Evolutionary conservation across 2,888 invertebrate genomes (phyloP).

Genomic region (Acanthoscelides obtectus): DNA sequence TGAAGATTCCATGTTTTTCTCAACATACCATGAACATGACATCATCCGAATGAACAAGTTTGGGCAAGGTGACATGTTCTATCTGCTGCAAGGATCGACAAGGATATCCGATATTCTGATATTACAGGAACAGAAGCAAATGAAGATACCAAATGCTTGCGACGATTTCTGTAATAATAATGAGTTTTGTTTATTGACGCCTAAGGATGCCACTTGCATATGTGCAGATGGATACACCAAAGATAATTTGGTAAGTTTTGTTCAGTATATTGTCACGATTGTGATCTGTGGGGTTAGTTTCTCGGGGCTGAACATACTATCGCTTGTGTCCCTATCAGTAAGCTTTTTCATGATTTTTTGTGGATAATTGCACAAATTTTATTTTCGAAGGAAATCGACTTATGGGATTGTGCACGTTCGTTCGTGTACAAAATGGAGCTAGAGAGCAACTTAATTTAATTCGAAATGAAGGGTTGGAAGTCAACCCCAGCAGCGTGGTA

Average conservation of each 20-base stretch:
- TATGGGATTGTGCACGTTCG: too few species aligned
- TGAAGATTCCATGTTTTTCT: constrained; percentile 65
- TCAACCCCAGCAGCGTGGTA: too few species aligned
- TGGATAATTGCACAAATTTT: too few species aligned
- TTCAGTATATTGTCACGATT: too few species aligned
- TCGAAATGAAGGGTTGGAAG: too few species aligned
- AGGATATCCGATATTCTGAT: constrained; percentile 62
- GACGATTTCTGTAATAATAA: constrained; percentile 55
- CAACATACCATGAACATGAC: constrained; percentile 59
- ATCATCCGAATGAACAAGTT: constrained; percentile 65
- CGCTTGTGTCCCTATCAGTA: not conserved
- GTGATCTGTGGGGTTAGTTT: not conserved
- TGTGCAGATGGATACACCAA: constrained; percentile 45
- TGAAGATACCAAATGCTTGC: constrained; percentile 57
- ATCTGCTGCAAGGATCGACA: constrained; percentile 53
- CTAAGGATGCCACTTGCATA: constrained; percentile 40
- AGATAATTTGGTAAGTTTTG: constrained; percentile 39
- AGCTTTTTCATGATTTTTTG: not conserved
- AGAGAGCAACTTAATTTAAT: too few species aligned
- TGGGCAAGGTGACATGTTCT: constrained; percentile 54
- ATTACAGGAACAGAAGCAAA: constrained; percentile 61
- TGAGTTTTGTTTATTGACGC: constrained; percentile 54
- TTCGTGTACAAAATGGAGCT: too few species aligned
- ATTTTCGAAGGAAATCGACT: too few species aligned
- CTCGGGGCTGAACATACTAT: not conserved